Evolutionary conservation across 2,888 invertebrate species (phyloP).

Genomic region (Drosophila emarginata): DNA sequence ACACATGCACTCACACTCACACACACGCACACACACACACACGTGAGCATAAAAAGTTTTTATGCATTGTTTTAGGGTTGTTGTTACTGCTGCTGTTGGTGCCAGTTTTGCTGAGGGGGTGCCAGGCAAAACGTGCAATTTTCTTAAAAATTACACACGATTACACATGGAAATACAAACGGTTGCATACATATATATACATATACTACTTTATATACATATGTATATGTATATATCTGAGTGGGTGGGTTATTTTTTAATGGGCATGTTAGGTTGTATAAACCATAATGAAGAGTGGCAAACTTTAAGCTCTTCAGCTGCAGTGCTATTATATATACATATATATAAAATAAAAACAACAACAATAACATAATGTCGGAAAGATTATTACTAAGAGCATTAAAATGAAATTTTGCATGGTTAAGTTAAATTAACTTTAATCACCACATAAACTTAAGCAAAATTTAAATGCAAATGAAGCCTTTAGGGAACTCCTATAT

Average conservation of each 20-base stretch:
- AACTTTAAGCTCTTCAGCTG: slow-evolving; percentile 18
- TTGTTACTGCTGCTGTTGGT: slow-evolving; percentile 50
- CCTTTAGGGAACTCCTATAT: background rate
- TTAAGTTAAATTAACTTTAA: background rate
- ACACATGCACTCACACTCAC: slow-evolving; percentile 54
- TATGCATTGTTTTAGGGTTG: slow-evolving; percentile 72
- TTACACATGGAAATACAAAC: slow-evolving; percentile 71
- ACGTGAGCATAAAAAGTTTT: slow-evolving; percentile 55
- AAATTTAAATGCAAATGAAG: background rate
- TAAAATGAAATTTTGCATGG: slow-evolving; percentile 4
- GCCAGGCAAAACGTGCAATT: slow-evolving; percentile 71
- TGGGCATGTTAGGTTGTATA: background rate
- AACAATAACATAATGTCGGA: background rate
- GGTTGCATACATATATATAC: slow-evolving; percentile 23
- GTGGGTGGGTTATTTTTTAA: slow-evolving; percentile 4
- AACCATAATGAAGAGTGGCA: slow-evolving; percentile 21
- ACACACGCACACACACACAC: slow-evolving; percentile 19
- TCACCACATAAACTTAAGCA: background rate
- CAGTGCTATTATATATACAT: background rate
- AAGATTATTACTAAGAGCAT: slow-evolving; percentile 7
- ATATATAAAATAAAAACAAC: no score
- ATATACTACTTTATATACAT: background rate
- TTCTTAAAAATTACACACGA: slow-evolving; percentile 80
- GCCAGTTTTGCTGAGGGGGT: slow-evolving; percentile 16
- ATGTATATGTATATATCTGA: background rate